Evolutionary conservation across 1,140 invertebrate genomes (phyloP).

Genomic region (Caerostris extrusa): DNA sequence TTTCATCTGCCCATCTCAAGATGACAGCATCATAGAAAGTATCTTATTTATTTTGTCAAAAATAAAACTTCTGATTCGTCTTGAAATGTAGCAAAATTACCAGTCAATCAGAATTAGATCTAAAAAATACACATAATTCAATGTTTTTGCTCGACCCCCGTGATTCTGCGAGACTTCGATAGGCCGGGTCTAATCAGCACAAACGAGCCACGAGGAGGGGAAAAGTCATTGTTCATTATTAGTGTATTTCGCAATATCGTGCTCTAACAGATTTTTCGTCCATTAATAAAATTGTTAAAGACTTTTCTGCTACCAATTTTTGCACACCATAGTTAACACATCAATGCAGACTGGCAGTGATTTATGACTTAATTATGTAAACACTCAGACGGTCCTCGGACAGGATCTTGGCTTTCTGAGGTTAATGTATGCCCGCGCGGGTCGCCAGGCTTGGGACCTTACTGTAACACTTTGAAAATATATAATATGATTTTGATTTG

Average conservation of each 20-base stretch:
- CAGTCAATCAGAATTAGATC: too few species aligned
- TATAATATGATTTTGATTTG: too few species aligned
- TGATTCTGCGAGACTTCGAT: background rate
- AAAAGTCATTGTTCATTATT: constrained; percentile 67
- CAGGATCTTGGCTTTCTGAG: background rate
- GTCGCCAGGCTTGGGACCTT: too few species aligned
- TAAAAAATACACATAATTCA: background rate
- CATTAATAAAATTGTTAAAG: constrained; percentile 72
- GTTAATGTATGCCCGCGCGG: background rate
- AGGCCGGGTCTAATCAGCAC: constrained; percentile 43
- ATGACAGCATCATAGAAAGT: too few species aligned
- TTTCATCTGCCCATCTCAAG: too few species aligned
- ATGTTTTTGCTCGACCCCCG: background rate
- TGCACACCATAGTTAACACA: constrained; percentile 56
- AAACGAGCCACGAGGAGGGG: background rate
- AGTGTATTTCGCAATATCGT: constrained; percentile 53
- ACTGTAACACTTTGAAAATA: too few species aligned
- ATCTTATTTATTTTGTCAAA: background rate
- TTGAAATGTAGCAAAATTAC: background rate
- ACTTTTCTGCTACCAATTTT: constrained; percentile 19
- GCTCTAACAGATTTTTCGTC: constrained; percentile 60
- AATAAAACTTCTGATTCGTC: background rate
- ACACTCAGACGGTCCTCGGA: background rate
- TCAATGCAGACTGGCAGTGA: constrained; percentile 8
- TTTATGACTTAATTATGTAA: constrained; percentile 64